Evolutionary conservation across 2,113 vertebrate species (phyloP).

Genomic region (mouse (Mus musculus)): GRCm39 chr17:64167001-64167500

Average conservation of each 20-base stretch:
- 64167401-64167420: not conserved
- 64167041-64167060: not conserved
- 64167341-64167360: not conserved
- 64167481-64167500: not conserved
- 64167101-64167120: not conserved
- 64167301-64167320: not conserved
- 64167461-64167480: not conserved
- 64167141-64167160: not conserved
- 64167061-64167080: not conserved
- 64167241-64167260: not conserved
- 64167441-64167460: not conserved
- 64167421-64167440: not conserved
- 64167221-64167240: not conserved
- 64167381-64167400: conserved; percentile 1
- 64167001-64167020: not conserved
- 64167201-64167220: not conserved
- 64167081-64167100: not conserved
- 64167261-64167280: not conserved
- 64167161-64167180: not conserved
- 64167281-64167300: not conserved
- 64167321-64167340: not conserved
- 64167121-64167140: not conserved
- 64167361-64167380: not conserved
- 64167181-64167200: not conserved
- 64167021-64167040: not conserved